Base-by-base conservation (phyloP, 2,888 invertebrate genomes). In the Dorcus hopei region DNA sequence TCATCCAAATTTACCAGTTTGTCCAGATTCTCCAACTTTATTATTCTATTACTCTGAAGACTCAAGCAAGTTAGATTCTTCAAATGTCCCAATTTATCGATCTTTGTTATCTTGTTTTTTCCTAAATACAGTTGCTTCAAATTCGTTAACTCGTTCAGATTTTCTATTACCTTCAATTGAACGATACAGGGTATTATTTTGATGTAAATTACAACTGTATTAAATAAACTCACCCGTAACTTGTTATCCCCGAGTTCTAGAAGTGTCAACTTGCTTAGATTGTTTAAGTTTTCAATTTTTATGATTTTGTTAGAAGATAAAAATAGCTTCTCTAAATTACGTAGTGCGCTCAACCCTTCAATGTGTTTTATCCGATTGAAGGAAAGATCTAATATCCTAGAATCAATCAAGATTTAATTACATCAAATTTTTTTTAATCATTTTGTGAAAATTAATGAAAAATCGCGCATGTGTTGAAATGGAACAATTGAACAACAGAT, bases 221-320 rank as follows among this genome's bases (percentile, higher is more conserved):
- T 2, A 49, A 19, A 26, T 41, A 9, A 47, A 75, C 80, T 77
- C 79, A 92, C 92, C 76, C 93, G 83, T 68, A 97, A 86, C 75
- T 89, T 91, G 77, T 99, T 99, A 69, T 97, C 95, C 0, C 99
- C 99, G 54, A 99, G 80, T 77, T 99, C 99, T 6, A 99, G 79
- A 75, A 94, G 82, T 45, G 88, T 89, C 42, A 99, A 79, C 59
- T 90, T 87, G 0, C 84, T 83, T 53, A 98, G 80, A 75, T 90
- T 87, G 52, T 85, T 84, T n/a, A 98, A 71, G 78, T 96, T 95
- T 76, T 95, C 90, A 59, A 98, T 95, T 74, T 88, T 87, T 0
- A 81, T 75, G 38, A 98, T 90, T 80, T 90, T 93, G 77, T 98
- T 98, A 4, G 95, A 91, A 57, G 94, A 91, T 39, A 98, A 80